phyloP scores from a whole-genome alignment of 2,888 invertebrate genomes.

The Panorpa germanica region DNA sequence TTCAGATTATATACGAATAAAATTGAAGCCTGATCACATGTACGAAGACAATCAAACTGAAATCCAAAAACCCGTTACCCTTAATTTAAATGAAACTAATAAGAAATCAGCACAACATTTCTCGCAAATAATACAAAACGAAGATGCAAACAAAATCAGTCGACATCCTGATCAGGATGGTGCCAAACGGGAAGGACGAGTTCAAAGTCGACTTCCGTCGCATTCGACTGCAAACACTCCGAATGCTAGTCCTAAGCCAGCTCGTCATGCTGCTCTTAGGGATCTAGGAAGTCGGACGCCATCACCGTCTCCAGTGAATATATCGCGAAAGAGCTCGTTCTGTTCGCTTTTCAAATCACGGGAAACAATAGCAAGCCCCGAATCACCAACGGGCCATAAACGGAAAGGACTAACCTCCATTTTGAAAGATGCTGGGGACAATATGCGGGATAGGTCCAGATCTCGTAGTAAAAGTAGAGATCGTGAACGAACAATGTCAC shows the following conservation, averaged over 20 bases:
- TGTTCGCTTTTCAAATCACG: conserved; percentile 61
- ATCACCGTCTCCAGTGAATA: conserved; percentile 42
- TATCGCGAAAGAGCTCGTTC: conserved; percentile 64
- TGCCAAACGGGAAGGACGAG: conserved; percentile 12
- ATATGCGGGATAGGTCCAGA: conserved; percentile 24
- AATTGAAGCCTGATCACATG: conserved; percentile 54
- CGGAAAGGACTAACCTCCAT: conserved; percentile 13
- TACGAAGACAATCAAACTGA: conserved; percentile 33
- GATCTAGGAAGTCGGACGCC: conserved; percentile 32
- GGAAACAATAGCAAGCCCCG: conserved; percentile 41
- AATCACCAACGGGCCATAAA: conserved; percentile 33
- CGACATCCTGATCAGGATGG: conserved; percentile 12
- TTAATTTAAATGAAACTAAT: conserved; percentile 29
- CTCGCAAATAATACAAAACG: conserved; percentile 21
- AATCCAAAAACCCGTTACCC: conserved; percentile 35
- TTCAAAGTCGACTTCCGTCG: conserved; percentile 11
- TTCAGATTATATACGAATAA: conserved; percentile 41
- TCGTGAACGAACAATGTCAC: conserved; percentile 23
- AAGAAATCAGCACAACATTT: conserved; percentile 23
- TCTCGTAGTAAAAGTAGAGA: conserved; percentile 49
- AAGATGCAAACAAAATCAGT: conserved; percentile 14
- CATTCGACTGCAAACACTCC: conserved; percentile 15
- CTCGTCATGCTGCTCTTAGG: conserved; percentile 18
- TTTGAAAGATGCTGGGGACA: conserved; percentile 19
- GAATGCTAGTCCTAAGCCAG: conserved; percentile 27